A percentile compares a stretch with the other conserved stretches of the same genome.
Conservation (phyloP, 2,888 invertebrate species). For the Ypsolopha sequella region DNA sequence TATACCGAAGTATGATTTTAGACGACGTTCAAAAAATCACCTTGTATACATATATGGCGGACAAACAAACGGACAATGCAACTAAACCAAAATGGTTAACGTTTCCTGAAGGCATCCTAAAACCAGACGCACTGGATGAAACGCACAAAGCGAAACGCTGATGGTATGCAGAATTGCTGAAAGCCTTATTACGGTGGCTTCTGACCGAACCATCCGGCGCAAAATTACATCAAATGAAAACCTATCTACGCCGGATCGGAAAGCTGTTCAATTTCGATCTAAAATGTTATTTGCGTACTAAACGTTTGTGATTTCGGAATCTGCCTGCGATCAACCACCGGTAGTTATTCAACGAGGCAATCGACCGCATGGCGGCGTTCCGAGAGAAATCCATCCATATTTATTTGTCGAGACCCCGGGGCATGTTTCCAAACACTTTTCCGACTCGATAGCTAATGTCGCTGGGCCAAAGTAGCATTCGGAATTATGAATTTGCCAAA, state of each 20-base stretch:
- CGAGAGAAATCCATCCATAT: constrained; percentile 39
- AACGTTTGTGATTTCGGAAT: constrained; percentile 1
- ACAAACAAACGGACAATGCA: too few species aligned
- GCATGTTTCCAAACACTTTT: neutral
- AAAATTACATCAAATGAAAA: neutral
- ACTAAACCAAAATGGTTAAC: too few species aligned
- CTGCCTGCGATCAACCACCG: neutral
- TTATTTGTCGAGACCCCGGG: constrained; percentile 25
- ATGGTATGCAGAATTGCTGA: neutral
- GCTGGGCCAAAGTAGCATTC: too few species aligned
- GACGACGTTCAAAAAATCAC: too few species aligned
- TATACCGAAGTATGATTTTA: too few species aligned
- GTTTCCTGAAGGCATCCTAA: too few species aligned
- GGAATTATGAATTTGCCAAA: too few species aligned
- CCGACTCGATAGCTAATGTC: too few species aligned
- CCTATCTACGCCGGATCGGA: neutral
- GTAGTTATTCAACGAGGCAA: neutral
- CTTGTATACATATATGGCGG: too few species aligned
- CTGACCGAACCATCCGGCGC: too few species aligned
- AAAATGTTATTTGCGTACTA: constrained; percentile 1
- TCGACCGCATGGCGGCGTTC: neutral
- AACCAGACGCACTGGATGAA: too few species aligned
- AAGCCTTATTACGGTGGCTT: neutral
- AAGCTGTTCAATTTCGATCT: constrained; percentile 2
- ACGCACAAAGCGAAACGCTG: too few species aligned